These are phyloP conservation scores for Rhynchomys soricoides DNA, from an alignment of 2,113 vertebrate genomes.

Conservation along the genomic window DNA sequence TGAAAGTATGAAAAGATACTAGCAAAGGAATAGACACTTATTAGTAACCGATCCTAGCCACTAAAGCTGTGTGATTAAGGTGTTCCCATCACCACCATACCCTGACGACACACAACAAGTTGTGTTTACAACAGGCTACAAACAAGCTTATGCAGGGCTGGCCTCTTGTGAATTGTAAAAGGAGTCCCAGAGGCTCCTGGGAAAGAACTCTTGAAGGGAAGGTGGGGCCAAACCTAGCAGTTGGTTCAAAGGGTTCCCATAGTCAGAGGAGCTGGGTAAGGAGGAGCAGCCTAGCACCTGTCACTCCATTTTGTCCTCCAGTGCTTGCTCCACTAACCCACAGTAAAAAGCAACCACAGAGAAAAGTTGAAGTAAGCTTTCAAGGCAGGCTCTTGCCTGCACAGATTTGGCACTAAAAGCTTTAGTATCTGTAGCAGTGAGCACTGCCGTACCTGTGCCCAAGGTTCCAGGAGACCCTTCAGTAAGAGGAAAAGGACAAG, in stretches of 20 bases:
- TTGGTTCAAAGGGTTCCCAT: background rate
- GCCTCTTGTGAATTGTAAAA: background rate
- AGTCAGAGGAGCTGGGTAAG: background rate
- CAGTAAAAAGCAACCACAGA: background rate
- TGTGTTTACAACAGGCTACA: slow-evolving; percentile 14
- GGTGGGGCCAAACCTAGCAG: background rate
- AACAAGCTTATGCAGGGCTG: background rate
- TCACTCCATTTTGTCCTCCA: background rate
- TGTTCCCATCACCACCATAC: background rate
- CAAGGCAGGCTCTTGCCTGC: background rate
- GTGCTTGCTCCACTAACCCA: background rate
- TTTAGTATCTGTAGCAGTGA: background rate
- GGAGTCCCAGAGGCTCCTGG: background rate
- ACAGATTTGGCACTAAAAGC: background rate
- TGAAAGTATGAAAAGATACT: slow-evolving; percentile 35
- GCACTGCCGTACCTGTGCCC: fast-evolving
- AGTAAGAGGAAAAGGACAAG: background rate
- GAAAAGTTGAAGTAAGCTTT: background rate
- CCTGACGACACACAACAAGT: background rate
- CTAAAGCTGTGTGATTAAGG: background rate
- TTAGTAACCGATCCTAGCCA: slow-evolving; percentile 35
- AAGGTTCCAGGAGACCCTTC: background rate
- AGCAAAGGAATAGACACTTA: slow-evolving; percentile 47
- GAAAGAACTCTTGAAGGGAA: background rate
- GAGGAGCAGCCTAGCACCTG: background rate